These are phyloP conservation scores for Rhinatrema bivittatum DNA, from an alignment of 2,797 vertebrate species.

Conservation along the genomic window DNA sequence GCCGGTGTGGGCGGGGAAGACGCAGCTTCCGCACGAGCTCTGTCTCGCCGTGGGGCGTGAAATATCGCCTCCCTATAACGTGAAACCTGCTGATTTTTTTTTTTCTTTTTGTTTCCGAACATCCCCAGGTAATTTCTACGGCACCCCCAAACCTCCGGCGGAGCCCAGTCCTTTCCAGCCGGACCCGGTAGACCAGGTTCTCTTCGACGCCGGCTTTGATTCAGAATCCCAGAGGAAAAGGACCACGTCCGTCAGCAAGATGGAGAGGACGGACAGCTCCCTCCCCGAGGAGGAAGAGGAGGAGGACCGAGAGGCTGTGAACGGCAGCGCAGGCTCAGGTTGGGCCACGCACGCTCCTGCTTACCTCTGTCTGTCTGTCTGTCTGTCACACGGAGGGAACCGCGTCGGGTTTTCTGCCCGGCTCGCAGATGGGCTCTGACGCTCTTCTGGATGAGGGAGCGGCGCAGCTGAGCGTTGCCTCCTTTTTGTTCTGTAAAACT, in stretches of 20 bases:
- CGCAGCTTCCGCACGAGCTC: too few species aligned
- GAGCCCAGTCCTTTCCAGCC: slow-evolving; percentile 93
- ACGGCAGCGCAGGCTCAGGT: slow-evolving; percentile 76
- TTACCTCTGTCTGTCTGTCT: too few species aligned
- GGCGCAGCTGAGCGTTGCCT: slow-evolving; percentile 27
- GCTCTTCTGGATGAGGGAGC: slow-evolving; percentile 22
- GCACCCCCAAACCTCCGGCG: slow-evolving; percentile 91
- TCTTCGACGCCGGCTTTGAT: slow-evolving; percentile 93
- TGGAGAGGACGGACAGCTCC: slow-evolving; percentile 88
- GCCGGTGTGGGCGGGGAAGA: too few species aligned
- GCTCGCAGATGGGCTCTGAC: too few species aligned
- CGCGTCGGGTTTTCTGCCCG: too few species aligned
- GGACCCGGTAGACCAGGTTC: slow-evolving; percentile 91
- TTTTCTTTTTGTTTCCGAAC: background rate
- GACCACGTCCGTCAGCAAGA: slow-evolving; percentile 95
- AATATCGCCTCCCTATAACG: too few species aligned
- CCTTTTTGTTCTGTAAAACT: slow-evolving; percentile 26
- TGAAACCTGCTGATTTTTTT: too few species aligned
- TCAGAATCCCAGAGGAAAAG: slow-evolving; percentile 87
- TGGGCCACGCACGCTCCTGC: slow-evolving; percentile 34
- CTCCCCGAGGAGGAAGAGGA: slow-evolving; percentile 94
- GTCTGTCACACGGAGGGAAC: too few species aligned
- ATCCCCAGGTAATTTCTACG: slow-evolving; percentile 87
- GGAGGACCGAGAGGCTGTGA: slow-evolving; percentile 72
- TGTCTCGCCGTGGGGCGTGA: too few species aligned